phyloP scores from a whole-genome alignment of 2,888 invertebrate species.

The Epinotia ramella region DNA sequence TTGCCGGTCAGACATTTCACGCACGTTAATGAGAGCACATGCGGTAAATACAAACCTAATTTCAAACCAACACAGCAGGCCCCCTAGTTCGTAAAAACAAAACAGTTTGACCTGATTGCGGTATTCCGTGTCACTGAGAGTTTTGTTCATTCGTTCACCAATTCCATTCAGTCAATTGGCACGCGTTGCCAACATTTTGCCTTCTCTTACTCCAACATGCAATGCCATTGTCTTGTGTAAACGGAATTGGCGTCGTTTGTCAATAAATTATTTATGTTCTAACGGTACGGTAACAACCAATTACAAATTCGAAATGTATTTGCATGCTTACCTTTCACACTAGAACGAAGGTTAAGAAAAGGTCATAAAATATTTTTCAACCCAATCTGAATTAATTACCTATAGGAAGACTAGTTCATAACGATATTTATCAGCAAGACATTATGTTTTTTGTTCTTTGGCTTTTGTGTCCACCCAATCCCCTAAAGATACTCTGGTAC shows the following conservation, averaged over 20 bases:
- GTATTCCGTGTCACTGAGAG: conserved; percentile 37
- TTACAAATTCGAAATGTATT: no score
- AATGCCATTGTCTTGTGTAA: conserved; percentile 7
- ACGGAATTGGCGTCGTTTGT: conserved; percentile 5
- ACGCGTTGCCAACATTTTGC: conserved; percentile 35
- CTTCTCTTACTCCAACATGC: conserved; percentile 27
- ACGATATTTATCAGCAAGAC: no score
- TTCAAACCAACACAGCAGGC: background rate
- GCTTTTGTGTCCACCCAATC: no score
- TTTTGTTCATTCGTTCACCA: conserved; percentile 36
- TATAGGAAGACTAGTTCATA: no score
- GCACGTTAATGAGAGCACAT: background rate
- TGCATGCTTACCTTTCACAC: no score
- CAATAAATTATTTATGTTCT: background rate
- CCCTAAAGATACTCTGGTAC: no score
- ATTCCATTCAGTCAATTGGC: conserved; percentile 44
- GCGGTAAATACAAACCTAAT: background rate
- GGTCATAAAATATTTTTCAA: no score
- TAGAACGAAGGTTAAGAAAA: no score
- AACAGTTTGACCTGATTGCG: conserved; percentile 38
- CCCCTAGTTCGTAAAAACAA: conserved; percentile 23
- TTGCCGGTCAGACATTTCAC: background rate
- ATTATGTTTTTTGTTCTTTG: no score
- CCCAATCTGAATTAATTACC: no score
- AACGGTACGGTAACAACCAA: background rate